Evolutionary conservation across 1,140 invertebrate genomes (phyloP), one percentile per base, ranked within the genome.

Genomic region (Leptoteleia sp.): DNA sequence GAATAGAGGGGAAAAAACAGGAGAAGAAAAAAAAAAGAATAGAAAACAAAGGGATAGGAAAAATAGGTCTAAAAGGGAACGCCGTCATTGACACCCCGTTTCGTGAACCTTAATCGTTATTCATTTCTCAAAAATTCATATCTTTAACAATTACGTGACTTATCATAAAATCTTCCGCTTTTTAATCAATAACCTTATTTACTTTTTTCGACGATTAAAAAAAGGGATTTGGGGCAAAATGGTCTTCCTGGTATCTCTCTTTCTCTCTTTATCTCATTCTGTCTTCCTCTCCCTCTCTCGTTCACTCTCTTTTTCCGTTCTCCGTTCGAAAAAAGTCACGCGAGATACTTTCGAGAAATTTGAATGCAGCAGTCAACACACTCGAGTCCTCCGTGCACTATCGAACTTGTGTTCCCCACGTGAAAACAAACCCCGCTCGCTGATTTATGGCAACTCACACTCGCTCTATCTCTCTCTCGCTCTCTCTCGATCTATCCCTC

Each of bases 401-500:
- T 79, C 76, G 70, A 79, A 75, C 70, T 79, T 73, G 62, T 79
- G 37, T 79, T 68, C 64, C 64, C 76, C 61, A 25, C 54, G 54
- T 61, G 62, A 72, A 72, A 68, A 78, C 54, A 59, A 72, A 72
- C 45, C 54, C 31, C 61, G 40, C 52, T 62, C 61, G 62, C 38
- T 73, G 70, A 79, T 75, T 79, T 79, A 79, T 75, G 70, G 77
- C 77, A 75, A 79, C 64, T 71, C 77, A 71, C 65, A 65, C 45
- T 40, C 31, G 1, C 31, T 11, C 1, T 9, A 27, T n/a, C n/a
- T n/a, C n/a, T n/a, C n/a, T n/a, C n/a, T n/a, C n/a, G n/a, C n/a
- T n/a, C n/a, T n/a, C n/a, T n/a, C n/a, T n/a, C n/a, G n/a, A n/a
- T n/a, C n/a, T n/a, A n/a, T n/a, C n/a, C n/a, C n/a, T n/a, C n/a